These are phyloP conservation scores for Andrena cerasifolii DNA, from an alignment of 1,140 invertebrate species.

Conservation along the genomic window DNA sequence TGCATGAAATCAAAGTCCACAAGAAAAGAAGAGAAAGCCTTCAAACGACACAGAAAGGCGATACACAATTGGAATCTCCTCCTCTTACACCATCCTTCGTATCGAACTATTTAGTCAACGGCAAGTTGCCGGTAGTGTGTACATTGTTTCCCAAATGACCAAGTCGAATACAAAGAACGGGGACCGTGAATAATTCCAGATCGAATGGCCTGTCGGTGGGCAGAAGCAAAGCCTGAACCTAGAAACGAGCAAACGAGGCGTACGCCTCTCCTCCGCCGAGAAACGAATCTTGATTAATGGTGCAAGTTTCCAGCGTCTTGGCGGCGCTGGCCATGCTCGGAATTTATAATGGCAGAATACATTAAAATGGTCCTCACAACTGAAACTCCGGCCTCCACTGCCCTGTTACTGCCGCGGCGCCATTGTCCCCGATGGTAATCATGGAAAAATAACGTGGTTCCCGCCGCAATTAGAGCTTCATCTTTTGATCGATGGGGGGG, in stretches of 20 bases:
- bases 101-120: too few species aligned
- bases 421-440: conserved; percentile 33
- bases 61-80: too few species aligned
- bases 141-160: neutral
- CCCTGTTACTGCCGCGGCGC: neutral
- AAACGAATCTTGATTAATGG: conserved; percentile 81
- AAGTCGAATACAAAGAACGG: neutral
- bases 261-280: conserved; percentile 29
- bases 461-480: conserved; percentile 48
- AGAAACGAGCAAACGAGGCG: conserved; percentile 59
- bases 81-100: neutral
- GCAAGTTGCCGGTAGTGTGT: neutral
- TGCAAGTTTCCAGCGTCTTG: conserved; percentile 72
- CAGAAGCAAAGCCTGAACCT: conserved; percentile 46
- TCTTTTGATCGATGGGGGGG: conserved; percentile 57
- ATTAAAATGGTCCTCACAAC: conserved; percentile 76
- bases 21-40: too few species aligned
- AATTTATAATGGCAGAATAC: conserved; percentile 76
- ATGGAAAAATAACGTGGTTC: conserved; percentile 47
- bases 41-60: too few species aligned
- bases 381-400: too few species aligned
- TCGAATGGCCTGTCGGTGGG: conserved; percentile 12
- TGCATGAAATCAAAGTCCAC: too few species aligned
- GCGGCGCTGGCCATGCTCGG: conserved; percentile 64
- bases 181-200: conserved; percentile 5